Base-by-base conservation (phyloP, 2,797 vertebrate genomes). In the Ibycter americanus region DNA sequence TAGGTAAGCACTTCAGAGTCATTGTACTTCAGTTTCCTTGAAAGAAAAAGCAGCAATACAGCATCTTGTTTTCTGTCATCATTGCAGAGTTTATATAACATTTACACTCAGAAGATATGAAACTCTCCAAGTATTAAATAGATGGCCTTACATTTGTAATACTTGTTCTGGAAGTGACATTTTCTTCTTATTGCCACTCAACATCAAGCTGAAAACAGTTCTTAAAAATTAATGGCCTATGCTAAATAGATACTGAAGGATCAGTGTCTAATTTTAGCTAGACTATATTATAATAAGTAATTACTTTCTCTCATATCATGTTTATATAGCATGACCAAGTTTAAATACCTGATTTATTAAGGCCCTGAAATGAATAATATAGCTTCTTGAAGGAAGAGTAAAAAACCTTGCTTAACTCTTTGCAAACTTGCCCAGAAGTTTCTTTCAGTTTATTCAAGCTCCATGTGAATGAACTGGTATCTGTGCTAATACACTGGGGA, bases 311-410 rank as follows among this genome's bases (percentile, higher is more conserved):
- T 91, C 74, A 40, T 94, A 94, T 93, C 77, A 91, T 93, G 84
- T 96, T 96, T 96, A 93, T 95, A 94, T 82, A 95, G 91, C 93
- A 95, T 96, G 94, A 96, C 93, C 46, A 83, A 82, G n/a, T 95
- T 97, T 96, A 96, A 97, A 95, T 90, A 89, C 71, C 67, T 94
- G 95, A 96, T 96, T 96, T 88, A 92, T 81, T 77, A 90, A 96
- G 73, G 29, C 19, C 44, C 22, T 86, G 80, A 79, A 89, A 90
- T 73, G 32, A 96, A 90, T 84, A 88, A 61, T 26, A 72, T 0
- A 46, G 1, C 38, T 71, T 83, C 74, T 63, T 70, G 70, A 85
- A 92, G 34, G 54, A 91, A 83, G 52, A 86, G n/a, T 44, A 49
- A 52, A 83, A 96, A 74, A 6, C 7, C 44, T 29, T 65, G 7